A percentile compares a stretch with the other conserved stretches of the same genome.
Conservation (phyloP, 1,140 invertebrate species). For the Zaprionus gabonicus region DNA sequence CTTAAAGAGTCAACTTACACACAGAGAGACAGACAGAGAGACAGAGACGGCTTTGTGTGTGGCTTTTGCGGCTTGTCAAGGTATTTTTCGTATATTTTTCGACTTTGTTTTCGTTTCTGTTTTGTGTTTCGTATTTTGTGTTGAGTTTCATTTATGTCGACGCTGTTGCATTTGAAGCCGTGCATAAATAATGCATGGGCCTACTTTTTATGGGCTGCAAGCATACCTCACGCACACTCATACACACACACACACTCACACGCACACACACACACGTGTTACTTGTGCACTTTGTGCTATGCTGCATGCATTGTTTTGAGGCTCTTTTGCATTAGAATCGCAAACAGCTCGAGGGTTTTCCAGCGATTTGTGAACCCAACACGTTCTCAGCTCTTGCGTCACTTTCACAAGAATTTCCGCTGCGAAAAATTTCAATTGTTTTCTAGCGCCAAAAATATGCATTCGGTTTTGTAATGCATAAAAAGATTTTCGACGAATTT, state of each 20-base stretch:
- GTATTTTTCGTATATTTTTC: constrained; percentile 48
- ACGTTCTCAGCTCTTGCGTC: constrained; percentile 7
- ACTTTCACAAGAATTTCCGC: constrained; percentile 6
- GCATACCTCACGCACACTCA: constrained; percentile 49
- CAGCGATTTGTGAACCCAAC: background rate
- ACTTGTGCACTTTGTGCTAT: background rate
- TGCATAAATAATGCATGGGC: constrained; percentile 78
- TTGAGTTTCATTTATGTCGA: constrained; percentile 73
- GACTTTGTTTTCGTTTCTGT: constrained; percentile 14
- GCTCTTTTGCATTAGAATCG: constrained; percentile 3
- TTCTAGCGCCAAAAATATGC: constrained; percentile 1
- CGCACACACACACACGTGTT: background rate
- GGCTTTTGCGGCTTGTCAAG: constrained; percentile 78
- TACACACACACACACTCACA: constrained; percentile 21
- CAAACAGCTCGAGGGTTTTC: constrained; percentile 17
- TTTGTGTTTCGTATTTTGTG: constrained; percentile 7
- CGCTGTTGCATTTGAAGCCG: constrained; percentile 68
- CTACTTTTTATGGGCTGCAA: constrained; percentile 57
- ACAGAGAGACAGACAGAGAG: background rate
- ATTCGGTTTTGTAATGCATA: background rate
- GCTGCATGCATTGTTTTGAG: constrained; percentile 4
- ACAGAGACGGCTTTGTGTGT: constrained; percentile 57
- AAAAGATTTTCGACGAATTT: background rate
- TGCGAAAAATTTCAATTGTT: background rate
- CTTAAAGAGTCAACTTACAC: constrained; percentile 70